A percentile compares a stretch with the other conserved stretches of the same genome.
phyloP scores from a whole-genome alignment of 1,140 invertebrate species.

The Brachionus rubens region DNA sequence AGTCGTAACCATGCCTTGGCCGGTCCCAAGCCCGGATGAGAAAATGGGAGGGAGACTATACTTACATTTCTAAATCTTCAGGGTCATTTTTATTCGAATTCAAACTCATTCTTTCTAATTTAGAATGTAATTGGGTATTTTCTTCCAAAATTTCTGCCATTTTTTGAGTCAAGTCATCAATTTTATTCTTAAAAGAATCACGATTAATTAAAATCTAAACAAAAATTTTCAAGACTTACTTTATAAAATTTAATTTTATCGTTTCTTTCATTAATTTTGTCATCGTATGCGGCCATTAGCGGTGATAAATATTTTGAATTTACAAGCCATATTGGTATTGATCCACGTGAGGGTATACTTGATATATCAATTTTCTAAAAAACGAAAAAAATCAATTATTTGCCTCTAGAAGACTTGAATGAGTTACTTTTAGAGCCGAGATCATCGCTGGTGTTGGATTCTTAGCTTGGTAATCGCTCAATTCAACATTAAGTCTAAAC shows the following conservation, averaged over 20 bases:
- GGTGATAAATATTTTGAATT: constrained; percentile 45
- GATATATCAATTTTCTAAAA: constrained; percentile 22
- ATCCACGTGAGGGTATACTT: not conserved
- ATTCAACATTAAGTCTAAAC: constrained; percentile 28
- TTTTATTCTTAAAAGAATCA: constrained; percentile 1
- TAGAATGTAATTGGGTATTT: constrained; percentile 16
- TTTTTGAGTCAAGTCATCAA: constrained; percentile 26
- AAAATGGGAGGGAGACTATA: too few relatives aligned
- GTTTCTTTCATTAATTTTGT: constrained; percentile 33
- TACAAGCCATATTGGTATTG: constrained; percentile 43
- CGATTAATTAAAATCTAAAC: too few relatives aligned
- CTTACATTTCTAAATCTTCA: not conserved
- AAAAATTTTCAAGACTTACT: not conserved
- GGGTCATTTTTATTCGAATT: not conserved
- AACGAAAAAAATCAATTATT: not conserved
- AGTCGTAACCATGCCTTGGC: too few relatives aligned
- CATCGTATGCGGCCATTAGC: constrained; percentile 26
- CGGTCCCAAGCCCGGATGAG: too few relatives aligned
- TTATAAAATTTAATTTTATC: constrained; percentile 2
- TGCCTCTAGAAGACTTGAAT: not conserved
- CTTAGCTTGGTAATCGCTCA: constrained; percentile 26
- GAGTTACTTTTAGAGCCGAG: not conserved
- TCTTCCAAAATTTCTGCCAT: not conserved
- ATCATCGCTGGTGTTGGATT: not conserved
- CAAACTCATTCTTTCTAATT: not conserved